phyloP scores from a whole-genome alignment of 2,113 vertebrate species.

The Oophaga pumilio region DNA sequence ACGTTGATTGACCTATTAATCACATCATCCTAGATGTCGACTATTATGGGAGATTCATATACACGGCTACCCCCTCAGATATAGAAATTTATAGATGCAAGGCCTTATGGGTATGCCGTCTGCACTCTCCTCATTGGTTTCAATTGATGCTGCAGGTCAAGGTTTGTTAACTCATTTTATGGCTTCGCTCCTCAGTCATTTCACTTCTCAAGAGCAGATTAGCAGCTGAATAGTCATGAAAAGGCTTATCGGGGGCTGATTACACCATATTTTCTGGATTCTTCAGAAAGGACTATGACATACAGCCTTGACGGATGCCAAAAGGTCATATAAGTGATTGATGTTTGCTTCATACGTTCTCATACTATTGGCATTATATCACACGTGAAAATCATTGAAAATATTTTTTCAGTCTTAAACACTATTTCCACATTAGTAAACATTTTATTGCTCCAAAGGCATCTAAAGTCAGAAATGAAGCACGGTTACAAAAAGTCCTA shows the following conservation, averaged over 20 bases:
- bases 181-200: neutral
- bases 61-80: neutral
- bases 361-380: neutral
- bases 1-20: constrained; percentile 1
- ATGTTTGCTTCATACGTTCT: too few relatives aligned
- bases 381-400: neutral
- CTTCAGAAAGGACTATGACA: neutral
- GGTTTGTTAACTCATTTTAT: constrained; percentile 16
- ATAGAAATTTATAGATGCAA: neutral
- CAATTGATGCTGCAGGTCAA: constrained; percentile 1
- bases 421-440: neutral
- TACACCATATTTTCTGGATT: neutral
- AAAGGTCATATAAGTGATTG: neutral
- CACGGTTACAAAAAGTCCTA: neutral
- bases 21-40: neutral
- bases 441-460: neutral
- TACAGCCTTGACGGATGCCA: neutral
- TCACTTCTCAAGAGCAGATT: neutral
- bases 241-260: neutral
- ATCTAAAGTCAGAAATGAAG: neutral
- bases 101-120: neutral
- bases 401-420: neutral
- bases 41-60: neutral
- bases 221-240: neutral
- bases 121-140: neutral